A percentile compares a stretch with the other conserved stretches of the same genome.
Conservation (phyloP, 30 jellyfish, hydroid and myxozoan genomes). For the Aurelia sp. region DNA sequence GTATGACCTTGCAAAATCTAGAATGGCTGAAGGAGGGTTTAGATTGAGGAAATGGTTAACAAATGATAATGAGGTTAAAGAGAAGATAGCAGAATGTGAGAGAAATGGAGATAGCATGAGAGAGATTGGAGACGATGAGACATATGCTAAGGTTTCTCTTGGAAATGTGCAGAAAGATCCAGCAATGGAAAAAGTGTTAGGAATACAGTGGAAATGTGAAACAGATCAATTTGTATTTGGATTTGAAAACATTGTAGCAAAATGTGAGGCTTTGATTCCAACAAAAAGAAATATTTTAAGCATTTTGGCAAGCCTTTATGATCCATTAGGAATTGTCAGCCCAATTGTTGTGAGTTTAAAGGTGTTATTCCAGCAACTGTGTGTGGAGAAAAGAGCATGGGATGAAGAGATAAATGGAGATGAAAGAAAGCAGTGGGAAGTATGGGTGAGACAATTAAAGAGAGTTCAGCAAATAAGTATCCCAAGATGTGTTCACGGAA, state of each 20-base stretch:
- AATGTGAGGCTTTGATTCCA: conserved; percentile 16
- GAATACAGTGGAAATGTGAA: conserved; percentile 2
- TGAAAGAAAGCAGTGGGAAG: too few relatives aligned
- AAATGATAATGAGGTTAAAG: not conserved
- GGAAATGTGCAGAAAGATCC: not conserved
- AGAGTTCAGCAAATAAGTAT: too few relatives aligned
- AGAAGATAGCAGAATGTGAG: not conserved
- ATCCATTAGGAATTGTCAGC: too few relatives aligned
- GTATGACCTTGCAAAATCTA: not conserved
- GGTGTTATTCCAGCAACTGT: too few relatives aligned
- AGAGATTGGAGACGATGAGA: not conserved
- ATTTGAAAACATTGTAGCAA: not conserved
- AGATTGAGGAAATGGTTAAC: conserved; percentile 9
- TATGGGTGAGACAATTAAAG: too few relatives aligned
- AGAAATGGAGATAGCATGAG: not conserved
- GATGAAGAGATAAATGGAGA: too few relatives aligned
- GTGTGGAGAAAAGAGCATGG: too few relatives aligned
- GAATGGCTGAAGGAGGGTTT: not conserved
- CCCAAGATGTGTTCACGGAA: too few relatives aligned
- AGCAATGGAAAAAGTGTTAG: not conserved
- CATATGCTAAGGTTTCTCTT: too few relatives aligned
- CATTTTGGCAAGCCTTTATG: conserved; percentile 44
- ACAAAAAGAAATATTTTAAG: conserved; percentile 12
- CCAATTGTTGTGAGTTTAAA: too few relatives aligned
- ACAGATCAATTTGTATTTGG: conserved; percentile 7